Conservation (phyloP, 2,113 vertebrate species). For the Grus americana region DNA sequence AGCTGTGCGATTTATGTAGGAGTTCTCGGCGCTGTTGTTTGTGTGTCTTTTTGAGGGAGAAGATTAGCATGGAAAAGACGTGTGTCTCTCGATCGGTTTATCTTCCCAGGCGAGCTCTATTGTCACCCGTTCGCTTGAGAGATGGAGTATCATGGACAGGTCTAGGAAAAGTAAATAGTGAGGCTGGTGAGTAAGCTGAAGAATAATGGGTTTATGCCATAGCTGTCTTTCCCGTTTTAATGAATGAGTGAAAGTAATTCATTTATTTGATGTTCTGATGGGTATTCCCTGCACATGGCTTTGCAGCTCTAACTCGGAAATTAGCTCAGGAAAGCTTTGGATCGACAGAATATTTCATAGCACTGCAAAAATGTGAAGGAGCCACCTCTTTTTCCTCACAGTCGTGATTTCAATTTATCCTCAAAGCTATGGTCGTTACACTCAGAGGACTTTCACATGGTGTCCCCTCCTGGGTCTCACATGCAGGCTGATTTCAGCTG, state of each 20-base stretch:
- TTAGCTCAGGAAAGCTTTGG: background rate
- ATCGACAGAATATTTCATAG: background rate
- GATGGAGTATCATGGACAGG: background rate
- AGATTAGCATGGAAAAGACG: background rate
- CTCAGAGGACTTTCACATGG: fast-evolving
- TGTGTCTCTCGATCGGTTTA: background rate
- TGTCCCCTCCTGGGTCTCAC: background rate
- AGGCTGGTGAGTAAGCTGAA: background rate
- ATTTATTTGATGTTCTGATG: background rate
- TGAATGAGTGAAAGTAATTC: background rate
- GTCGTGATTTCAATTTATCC: background rate
- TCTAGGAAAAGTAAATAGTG: background rate
- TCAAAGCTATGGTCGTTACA: background rate
- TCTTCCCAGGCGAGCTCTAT: background rate
- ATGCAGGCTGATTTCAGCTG: background rate
- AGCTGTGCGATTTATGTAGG: constrained; percentile 32
- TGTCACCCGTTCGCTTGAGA: background rate
- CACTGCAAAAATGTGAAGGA: background rate
- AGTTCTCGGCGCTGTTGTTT: background rate
- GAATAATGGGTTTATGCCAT: background rate
- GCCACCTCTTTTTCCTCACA: background rate
- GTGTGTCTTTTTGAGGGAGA: background rate
- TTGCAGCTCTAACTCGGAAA: background rate
- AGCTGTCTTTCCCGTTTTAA: background rate
- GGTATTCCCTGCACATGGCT: background rate